phyloP scores from a whole-genome alignment of 2,113 vertebrate genomes.

The Hemiprocne comata region DNA sequence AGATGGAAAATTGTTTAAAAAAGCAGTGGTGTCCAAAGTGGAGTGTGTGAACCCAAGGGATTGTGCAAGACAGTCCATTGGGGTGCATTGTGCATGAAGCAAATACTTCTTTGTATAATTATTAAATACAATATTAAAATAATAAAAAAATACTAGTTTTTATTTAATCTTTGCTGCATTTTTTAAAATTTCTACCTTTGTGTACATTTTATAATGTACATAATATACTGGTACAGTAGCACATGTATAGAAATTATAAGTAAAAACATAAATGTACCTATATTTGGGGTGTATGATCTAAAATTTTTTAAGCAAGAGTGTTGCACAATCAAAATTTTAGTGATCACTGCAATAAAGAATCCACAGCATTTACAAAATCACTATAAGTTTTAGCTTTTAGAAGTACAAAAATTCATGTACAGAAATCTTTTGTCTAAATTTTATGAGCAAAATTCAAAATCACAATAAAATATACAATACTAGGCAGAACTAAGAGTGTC shows the following conservation, averaged over 20 bases:
- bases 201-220: neutral
- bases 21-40: neutral
- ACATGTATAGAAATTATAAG: neutral
- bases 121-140: neutral
- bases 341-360: neutral
- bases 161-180: neutral
- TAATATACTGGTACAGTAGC: neutral
- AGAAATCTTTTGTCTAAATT: neutral
- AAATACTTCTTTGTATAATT: neutral
- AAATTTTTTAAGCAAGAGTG: neutral
- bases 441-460: neutral
- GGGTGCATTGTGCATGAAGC: neutral
- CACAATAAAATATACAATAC: neutral
- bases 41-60: rapidly evolving
- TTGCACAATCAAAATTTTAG: neutral
- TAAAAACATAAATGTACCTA: neutral
- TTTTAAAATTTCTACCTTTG: neutral
- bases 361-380: neutral
- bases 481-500: neutral
- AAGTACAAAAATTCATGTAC: neutral
- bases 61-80: rapidly evolving
- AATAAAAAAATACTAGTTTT: rapidly evolving
- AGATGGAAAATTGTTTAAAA: neutral
- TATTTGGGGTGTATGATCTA: rapidly evolving
- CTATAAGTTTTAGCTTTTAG: neutral